These are phyloP conservation scores for Linyphia triangularis DNA, from an alignment of 2,888 invertebrate genomes.

Conservation along the genomic window DNA sequence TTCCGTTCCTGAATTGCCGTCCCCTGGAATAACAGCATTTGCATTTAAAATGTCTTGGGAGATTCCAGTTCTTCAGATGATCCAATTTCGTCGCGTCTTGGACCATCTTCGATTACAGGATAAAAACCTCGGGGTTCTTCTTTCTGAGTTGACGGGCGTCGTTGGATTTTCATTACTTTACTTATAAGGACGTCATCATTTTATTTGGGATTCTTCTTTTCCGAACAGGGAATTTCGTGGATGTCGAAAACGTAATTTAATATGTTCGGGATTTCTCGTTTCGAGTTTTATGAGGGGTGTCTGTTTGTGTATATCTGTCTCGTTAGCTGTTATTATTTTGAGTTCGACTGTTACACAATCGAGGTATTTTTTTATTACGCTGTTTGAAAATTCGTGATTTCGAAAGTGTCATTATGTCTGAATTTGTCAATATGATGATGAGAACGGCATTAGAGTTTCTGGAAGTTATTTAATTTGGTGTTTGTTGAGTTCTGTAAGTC, in stretches of 20 bases:
- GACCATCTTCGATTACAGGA: conserved; percentile 30
- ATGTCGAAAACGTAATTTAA: conserved; percentile 3
- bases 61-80: neutral
- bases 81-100: conserved; percentile 30
- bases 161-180: conserved; percentile 26
- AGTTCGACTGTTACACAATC: neutral
- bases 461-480: no score
- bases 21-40: conserved; percentile 38
- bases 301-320: neutral
- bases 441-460: no score
- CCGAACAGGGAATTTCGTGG: neutral
- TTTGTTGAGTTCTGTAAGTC: no score
- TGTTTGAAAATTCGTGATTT: neutral
- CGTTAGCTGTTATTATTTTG: neutral
- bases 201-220: neutral
- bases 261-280: neutral
- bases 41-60: conserved; percentile 32
- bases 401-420: neutral
- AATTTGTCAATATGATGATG: neutral
- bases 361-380: neutral
- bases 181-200: neutral
- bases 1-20: conserved; percentile 7
- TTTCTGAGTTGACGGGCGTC: neutral
- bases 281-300: neutral
- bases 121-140: conserved; percentile 1